Percentiles rank a stretch among this genome's conserved stretches.
Evolutionary conservation across 2,113 vertebrate species (phyloP).

Genomic region (Vulpes vulpes): DNA sequence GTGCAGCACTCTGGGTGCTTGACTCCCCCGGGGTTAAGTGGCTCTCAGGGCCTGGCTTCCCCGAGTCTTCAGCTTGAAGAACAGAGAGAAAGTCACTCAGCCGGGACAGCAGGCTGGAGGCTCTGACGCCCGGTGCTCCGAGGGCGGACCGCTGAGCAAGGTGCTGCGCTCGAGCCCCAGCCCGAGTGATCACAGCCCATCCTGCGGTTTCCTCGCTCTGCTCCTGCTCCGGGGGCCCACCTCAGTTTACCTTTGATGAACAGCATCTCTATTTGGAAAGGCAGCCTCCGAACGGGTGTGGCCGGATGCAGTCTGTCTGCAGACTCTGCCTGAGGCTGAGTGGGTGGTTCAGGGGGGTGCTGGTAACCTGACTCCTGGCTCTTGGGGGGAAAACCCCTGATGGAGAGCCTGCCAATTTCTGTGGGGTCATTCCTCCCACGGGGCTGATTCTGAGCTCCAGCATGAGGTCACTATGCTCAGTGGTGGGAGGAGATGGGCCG

Average conservation of each 20-base stretch:
- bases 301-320: background rate
- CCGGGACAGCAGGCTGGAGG: background rate
- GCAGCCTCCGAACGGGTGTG: background rate
- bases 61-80: background rate
- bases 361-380: background rate
- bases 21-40: background rate
- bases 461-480: background rate
- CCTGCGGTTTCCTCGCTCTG: background rate
- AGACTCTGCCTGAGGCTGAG: background rate
- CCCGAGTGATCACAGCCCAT: background rate
- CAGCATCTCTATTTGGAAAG: background rate
- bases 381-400: background rate
- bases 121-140: accelerated
- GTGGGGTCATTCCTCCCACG: background rate
- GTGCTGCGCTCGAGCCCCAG: background rate
- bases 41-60: background rate
- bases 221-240: background rate
- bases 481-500: background rate
- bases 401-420: background rate
- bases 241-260: background rate
- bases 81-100: background rate
- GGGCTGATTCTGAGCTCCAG: background rate
- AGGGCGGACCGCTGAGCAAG: too few species aligned
- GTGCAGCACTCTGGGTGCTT: background rate
- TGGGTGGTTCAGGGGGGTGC: background rate